phyloP scores from a whole-genome alignment of 2,113 vertebrate species.

The Meles meles region DNA sequence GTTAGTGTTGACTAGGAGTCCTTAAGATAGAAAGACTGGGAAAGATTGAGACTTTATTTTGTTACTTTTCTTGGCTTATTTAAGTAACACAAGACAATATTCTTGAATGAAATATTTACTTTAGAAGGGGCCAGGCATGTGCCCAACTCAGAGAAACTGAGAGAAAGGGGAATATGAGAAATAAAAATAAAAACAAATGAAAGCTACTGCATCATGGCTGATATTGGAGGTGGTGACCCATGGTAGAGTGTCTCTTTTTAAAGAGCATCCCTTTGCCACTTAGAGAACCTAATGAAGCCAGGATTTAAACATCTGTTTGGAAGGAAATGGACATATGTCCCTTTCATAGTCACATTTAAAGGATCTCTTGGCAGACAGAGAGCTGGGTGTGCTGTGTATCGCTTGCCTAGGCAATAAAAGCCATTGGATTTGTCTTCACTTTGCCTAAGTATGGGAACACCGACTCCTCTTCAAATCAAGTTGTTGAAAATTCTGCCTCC shows the following conservation, averaged over 20 bases:
- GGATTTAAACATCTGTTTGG: not conserved
- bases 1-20: not conserved
- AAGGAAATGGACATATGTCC: not conserved
- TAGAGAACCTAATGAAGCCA: not conserved
- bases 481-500: not conserved
- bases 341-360: not conserved
- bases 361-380: not conserved
- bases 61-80: not conserved
- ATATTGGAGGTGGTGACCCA: not conserved
- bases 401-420: not conserved
- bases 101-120: not conserved
- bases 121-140: not conserved
- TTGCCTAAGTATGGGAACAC: not conserved
- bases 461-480: not conserved
- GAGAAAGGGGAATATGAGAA: not conserved
- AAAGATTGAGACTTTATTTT: not conserved
- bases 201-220: not conserved
- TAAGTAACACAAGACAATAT: not conserved
- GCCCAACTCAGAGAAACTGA: not conserved
- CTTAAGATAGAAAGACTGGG: not conserved
- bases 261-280: not conserved
- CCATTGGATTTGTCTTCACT: not conserved
- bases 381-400: not conserved
- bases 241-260: not conserved
- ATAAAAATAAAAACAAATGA: not conserved